Percentiles rank a stretch among this genome's conserved stretches.
phyloP scores from a whole-genome alignment of 2,113 vertebrate genomes.

The Bufo bufo region DNA sequence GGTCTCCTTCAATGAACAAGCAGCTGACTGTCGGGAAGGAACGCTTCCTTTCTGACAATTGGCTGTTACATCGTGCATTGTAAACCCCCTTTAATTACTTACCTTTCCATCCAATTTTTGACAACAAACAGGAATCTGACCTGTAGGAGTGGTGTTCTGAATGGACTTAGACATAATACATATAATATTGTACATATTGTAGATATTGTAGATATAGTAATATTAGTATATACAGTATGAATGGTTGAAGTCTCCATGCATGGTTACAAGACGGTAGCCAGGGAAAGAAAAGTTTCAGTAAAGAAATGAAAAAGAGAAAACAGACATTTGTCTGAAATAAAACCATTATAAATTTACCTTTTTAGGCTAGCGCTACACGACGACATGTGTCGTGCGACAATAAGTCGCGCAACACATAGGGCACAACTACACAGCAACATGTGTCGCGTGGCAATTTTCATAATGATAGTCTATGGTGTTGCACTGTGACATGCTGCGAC shows the following conservation, averaged over 20 bases:
- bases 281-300: background rate
- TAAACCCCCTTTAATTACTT: too few relatives aligned
- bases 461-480: too few relatives aligned
- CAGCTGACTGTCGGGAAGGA: too few relatives aligned
- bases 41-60: too few relatives aligned
- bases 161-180: background rate
- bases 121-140: background rate
- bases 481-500: too few relatives aligned
- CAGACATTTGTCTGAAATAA: background rate
- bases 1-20: too few relatives aligned
- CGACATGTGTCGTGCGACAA: too few relatives aligned
- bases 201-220: background rate
- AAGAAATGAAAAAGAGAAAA: background rate
- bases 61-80: too few relatives aligned
- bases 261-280: background rate
- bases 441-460: too few relatives aligned
- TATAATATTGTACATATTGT: background rate
- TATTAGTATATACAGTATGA: background rate
- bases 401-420: too few relatives aligned
- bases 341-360: conserved; percentile 1
- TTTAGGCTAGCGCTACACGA: background rate
- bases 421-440: too few relatives aligned
- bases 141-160: background rate
- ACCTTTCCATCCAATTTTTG: background rate
- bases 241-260: background rate